A percentile compares a stretch with the other conserved stretches of the same genome.
phyloP scores from a whole-genome alignment of 92 coral and sea anemone species.

The Chrysogorgia sp. region DNA sequence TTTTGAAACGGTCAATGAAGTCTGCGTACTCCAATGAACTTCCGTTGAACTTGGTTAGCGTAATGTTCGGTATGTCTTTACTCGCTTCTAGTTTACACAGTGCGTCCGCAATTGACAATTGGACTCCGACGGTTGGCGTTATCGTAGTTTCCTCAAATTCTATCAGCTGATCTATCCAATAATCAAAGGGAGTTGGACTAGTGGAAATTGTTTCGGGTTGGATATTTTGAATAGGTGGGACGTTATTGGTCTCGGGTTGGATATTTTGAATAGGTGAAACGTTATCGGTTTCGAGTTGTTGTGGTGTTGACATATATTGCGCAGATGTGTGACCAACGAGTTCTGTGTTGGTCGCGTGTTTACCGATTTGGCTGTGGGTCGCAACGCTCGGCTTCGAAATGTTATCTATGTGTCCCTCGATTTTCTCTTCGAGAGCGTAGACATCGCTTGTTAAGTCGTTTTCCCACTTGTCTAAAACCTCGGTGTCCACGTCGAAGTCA shows the following conservation, averaged over 20 bases:
- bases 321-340: too few relatives aligned
- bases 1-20: too few relatives aligned
- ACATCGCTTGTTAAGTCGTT: conserved; percentile 36
- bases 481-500: conserved; percentile 1
- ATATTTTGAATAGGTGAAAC: too few relatives aligned
- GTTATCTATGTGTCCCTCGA: conserved; percentile 5
- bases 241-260: too few relatives aligned
- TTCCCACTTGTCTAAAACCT: conserved; percentile 41
- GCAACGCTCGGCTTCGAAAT: neutral
- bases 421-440: conserved; percentile 37
- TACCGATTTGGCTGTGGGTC: too few relatives aligned
- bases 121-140: neutral
- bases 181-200: conserved; percentile 35
- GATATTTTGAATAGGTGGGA: too few relatives aligned
- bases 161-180: conserved; percentile 34
- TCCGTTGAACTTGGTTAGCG: conserved; percentile 33
- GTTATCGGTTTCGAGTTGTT: too few relatives aligned
- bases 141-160: conserved; percentile 61
- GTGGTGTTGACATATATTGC: too few relatives aligned
- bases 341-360: too few relatives aligned
- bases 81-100: conserved; percentile 35
- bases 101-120: conserved; percentile 29
- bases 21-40: conserved; percentile 34
- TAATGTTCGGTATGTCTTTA: too few relatives aligned
- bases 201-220: too few relatives aligned